Evolutionary conservation across 2,797 vertebrate species (phyloP), one percentile per base, ranked within the genome.

Genomic region (Esox lucius): DNA sequence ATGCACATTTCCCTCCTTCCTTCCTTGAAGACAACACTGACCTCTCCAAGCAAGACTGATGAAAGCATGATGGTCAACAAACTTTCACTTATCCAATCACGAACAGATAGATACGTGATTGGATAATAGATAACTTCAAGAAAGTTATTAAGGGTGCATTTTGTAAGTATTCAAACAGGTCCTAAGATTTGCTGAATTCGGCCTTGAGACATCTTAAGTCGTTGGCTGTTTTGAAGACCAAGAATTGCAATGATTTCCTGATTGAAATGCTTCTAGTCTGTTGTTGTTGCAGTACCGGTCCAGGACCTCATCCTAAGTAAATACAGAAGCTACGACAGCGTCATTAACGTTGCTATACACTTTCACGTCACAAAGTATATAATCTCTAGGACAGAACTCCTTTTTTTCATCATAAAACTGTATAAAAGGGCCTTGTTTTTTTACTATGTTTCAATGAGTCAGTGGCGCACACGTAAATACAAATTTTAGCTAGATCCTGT

Each of bases 381-480:
- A 79, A 78, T 79, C 85, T 88, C 83, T 84, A 84, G 79, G 78
- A 74, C 70, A 84, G 69, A 76, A 31, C 26, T 70, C 24, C 13
- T 31, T 74, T 81, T 76, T 70, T 68, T 78, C 48, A 85, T 80
- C 83, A 84, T 88, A 91, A 84, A 88, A 79, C 89, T 88, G 86
- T 92, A 92, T 89, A 87, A 92, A 89, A 89, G 69, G 79, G 65
- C 64, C 71, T 77, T 78, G 80, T 68, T 76, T 24, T 24, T 76
- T 64, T 74, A 80, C 84, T 89, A 86, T 91, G 90, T 86, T 75
- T 86, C 88, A 89, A 24, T 61, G 56, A 61, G 56, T 84, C 75
- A 85, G 87, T 90, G 88, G 90, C 91, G 94, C 90, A 87, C 89
- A 94, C 89, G 86, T 89, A 81, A 89, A 91, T 93, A 92, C 90